Conservation (phyloP, 1,140 invertebrate genomes). For the Oncopodura yosiiana region DNA sequence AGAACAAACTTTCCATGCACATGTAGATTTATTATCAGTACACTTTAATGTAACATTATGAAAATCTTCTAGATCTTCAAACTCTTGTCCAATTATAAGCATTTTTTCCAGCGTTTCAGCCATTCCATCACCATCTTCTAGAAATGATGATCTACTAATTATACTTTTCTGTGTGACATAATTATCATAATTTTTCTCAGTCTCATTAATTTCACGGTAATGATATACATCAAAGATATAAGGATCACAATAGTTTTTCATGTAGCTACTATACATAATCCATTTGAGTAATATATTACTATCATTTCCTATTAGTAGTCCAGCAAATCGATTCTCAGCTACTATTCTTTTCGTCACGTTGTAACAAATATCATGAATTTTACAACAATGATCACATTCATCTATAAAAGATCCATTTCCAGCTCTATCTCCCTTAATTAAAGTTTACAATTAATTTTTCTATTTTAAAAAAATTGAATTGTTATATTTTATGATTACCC, state of each 20-base stretch:
- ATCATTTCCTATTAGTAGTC: too few relatives aligned
- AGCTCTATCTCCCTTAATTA: background rate
- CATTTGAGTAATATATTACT: too few relatives aligned
- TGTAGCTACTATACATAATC: background rate
- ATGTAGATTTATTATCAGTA: background rate
- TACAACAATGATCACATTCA: background rate
- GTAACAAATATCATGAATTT: constrained; percentile 7
- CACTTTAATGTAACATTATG: too few relatives aligned
- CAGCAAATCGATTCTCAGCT: background rate
- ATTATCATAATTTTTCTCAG: too few relatives aligned
- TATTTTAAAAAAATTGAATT: background rate
- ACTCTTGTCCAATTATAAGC: too few relatives aligned
- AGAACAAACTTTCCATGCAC: constrained; percentile 2
- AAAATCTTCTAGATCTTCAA: too few relatives aligned
- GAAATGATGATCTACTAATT: too few relatives aligned
- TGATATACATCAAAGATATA: background rate
- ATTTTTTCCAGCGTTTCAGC: too few relatives aligned
- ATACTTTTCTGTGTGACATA: too few relatives aligned
- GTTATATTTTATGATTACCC: background rate
- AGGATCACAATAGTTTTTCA: constrained; percentile 1
- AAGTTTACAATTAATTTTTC: background rate
- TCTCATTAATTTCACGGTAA: too few relatives aligned
- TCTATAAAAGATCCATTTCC: constrained; percentile 1
- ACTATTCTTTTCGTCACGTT: background rate
- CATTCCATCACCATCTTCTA: background rate